phyloP scores from a whole-genome alignment of 1,140 invertebrate species.

The Thereuonema tuberculata region DNA sequence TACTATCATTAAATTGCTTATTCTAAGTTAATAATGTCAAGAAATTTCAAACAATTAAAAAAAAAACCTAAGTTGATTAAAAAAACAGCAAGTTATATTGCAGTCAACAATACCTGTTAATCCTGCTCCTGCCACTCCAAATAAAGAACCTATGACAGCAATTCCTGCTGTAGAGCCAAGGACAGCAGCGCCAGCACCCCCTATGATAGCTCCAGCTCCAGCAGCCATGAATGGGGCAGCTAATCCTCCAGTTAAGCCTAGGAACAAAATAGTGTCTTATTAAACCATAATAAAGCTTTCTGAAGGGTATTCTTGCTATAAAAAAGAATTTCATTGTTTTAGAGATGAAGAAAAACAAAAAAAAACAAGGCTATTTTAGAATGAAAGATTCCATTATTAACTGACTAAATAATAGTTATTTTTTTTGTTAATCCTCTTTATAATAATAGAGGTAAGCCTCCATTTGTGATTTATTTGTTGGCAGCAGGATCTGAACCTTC shows the following conservation, averaged over 20 bases:
- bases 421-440: no score
- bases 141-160: slow-evolving; percentile 49
- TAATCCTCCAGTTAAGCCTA: slow-evolving; percentile 46
- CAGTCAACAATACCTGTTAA: slow-evolving; percentile 36
- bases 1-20: no score
- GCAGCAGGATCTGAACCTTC: no score
- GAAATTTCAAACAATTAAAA: no score
- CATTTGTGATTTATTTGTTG: no score
- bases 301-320: no score
- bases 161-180: slow-evolving; percentile 44
- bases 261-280: neutral
- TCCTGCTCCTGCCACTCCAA: slow-evolving; percentile 52
- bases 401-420: neutral
- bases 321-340: no score
- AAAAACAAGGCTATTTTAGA: neutral
- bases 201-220: slow-evolving; percentile 42
- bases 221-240: slow-evolving; percentile 51
- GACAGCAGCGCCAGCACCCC: slow-evolving; percentile 42
- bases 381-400: neutral
- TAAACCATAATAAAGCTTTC: no score
- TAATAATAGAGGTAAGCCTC: no score
- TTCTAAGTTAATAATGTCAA: no score
- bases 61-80: no score
- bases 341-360: neutral
- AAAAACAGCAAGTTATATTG: neutral